Conservation (phyloP, 2,888 invertebrate genomes). For the Lasioglossum zephyrum region DNA sequence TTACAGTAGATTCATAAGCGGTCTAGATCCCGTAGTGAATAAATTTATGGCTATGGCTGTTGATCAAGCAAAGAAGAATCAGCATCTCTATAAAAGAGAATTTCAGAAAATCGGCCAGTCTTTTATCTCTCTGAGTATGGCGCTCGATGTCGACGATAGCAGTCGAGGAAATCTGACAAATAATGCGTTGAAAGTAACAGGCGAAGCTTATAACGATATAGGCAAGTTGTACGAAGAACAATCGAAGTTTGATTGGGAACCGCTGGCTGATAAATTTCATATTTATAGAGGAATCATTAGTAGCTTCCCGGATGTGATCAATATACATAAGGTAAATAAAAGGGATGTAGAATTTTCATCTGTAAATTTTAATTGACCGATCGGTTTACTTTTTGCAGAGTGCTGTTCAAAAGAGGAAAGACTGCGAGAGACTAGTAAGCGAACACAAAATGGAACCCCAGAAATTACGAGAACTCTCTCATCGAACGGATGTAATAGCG, state of each 20-base stretch:
- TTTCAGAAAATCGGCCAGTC: conserved; percentile 95
- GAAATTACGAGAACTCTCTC: conserved; percentile 92
- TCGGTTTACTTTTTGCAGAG: conserved; percentile 81
- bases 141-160: conserved; percentile 92
- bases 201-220: conserved; percentile 95
- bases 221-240: conserved; percentile 96
- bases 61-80: conserved; percentile 95
- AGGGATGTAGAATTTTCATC: neutral
- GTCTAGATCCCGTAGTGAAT: conserved; percentile 95
- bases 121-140: conserved; percentile 92
- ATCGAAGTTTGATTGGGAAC: conserved; percentile 95
- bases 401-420: conserved; percentile 94
- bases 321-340: conserved; percentile 91
- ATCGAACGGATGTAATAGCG: conserved; percentile 95
- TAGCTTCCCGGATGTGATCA: conserved; percentile 95
- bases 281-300: conserved; percentile 97
- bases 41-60: conserved; percentile 91
- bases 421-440: conserved; percentile 91
- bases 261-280: conserved; percentile 95
- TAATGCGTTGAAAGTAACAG: conserved; percentile 93
- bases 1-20: conserved; percentile 91
- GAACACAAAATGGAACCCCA: conserved; percentile 94
- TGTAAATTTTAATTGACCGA: conserved; percentile 2
- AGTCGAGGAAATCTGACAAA: conserved; percentile 86
- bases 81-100: conserved; percentile 94